Evolutionary conservation across 1,140 invertebrate species (phyloP).

Genomic region (Drosophila virilis): DNA sequence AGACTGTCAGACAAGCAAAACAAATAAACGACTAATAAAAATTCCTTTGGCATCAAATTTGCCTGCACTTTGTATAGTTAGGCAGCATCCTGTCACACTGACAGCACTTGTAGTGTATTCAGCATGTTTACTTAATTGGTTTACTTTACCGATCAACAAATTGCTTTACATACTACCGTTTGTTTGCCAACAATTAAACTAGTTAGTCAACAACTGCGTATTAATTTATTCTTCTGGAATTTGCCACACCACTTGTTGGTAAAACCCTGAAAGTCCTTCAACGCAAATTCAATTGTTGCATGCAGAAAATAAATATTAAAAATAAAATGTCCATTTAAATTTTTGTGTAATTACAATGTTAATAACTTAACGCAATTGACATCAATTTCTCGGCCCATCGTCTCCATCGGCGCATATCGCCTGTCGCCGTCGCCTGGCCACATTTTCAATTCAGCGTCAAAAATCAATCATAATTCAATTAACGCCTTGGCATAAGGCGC

Average conservation of each 20-base stretch:
- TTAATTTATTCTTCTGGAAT: not conserved
- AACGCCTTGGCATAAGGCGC: slow-evolving; percentile 48
- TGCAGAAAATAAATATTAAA: not conserved
- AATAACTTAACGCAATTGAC: slow-evolving; percentile 79
- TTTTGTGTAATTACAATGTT: slow-evolving; percentile 69
- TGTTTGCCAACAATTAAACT: slow-evolving; percentile 35
- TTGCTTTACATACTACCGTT: slow-evolving; percentile 5
- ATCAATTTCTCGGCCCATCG: slow-evolving; percentile 58
- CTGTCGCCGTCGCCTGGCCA: not conserved
- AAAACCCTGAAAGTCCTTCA: slow-evolving; percentile 4
- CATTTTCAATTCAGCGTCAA: slow-evolving; percentile 42
- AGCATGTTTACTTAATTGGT: slow-evolving; percentile 30
- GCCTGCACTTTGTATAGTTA: slow-evolving; percentile 22
- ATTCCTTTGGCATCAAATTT: slow-evolving; percentile 34
- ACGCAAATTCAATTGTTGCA: slow-evolving; percentile 62
- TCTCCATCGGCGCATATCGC: not conserved
- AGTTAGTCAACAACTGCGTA: slow-evolving; percentile 13
- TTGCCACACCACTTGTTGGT: not conserved
- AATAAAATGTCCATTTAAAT: slow-evolving; percentile 70
- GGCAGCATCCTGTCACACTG: slow-evolving; percentile 9
- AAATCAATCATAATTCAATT: slow-evolving; percentile 78
- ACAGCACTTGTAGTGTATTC: slow-evolving; percentile 9
- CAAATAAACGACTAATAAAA: slow-evolving; percentile 52
- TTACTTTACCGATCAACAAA: slow-evolving; percentile 29
- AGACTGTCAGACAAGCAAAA: slow-evolving; percentile 30